These are phyloP conservation scores for Enteromius unitaeniatus DNA, from an alignment of 2,797 vertebrate genomes.

Conservation along the genomic window DNA sequence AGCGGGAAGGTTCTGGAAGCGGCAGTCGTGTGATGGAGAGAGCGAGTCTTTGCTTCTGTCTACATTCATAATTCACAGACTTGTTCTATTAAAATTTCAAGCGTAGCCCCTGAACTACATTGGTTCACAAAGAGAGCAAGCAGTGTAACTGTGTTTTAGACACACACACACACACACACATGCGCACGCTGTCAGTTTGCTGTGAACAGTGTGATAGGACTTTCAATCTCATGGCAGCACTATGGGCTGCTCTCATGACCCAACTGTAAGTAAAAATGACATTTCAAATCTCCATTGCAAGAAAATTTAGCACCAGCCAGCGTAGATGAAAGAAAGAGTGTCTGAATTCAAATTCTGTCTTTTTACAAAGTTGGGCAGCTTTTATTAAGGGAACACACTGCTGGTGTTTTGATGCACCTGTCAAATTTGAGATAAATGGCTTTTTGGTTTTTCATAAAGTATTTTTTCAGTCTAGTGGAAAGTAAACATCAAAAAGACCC, in stretches of 20 bases:
- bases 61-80: constrained; percentile 37
- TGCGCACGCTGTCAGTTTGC: no score
- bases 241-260: background rate
- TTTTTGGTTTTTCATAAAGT: no score
- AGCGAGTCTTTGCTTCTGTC: constrained; percentile 17
- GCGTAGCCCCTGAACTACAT: background rate
- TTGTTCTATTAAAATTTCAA: constrained; percentile 21
- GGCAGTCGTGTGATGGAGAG: constrained; percentile 6
- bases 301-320: background rate
- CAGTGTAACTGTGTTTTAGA: background rate
- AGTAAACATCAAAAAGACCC: no score
- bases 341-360: background rate
- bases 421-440: no score
- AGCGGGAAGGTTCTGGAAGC: constrained; percentile 21
- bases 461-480: no score
- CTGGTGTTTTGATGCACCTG: no score
- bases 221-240: background rate
- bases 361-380: no score
- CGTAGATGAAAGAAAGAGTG: background rate
- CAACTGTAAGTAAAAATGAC: background rate
- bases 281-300: background rate
- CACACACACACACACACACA: background rate
- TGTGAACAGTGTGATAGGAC: background rate
- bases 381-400: no score
- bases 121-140: constrained; percentile 7